Base-by-base conservation (phyloP, 2,113 vertebrate species). In the Takifugu bimaculatus region DNA sequence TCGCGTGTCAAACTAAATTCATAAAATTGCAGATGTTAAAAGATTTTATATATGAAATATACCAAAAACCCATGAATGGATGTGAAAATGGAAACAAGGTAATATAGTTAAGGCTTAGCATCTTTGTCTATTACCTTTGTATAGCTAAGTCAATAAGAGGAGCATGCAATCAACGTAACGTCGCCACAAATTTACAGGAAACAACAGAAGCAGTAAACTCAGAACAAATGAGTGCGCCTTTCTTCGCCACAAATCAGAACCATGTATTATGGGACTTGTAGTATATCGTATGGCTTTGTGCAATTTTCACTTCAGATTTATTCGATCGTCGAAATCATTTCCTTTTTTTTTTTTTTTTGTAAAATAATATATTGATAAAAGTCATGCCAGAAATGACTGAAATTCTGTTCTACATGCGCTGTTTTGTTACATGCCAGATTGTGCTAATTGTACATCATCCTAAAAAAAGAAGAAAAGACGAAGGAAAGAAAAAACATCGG, bases 351-450 rank as follows among this genome's bases (percentile, higher is more conserved):
- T 83, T 86, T 85, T 84, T 86, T 85, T 83, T 83, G 65, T 54
- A 83, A 91, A 91, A 91, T 92, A 89, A 87, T 90, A 92, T 92
- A 90, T 91, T 89, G 78, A 91, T 88, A 92, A 92, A 92, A 91
- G 91, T 89, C 95, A 96, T 98, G 95, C 95, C 93, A 84, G 73
- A 85, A 85, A 93, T 85, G 82, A 75, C 65, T 86, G 82, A 85
- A 86, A 92, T 88, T 92, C 88, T 90, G 88, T 88, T 92, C 90
- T 88, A 92, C 96, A 98, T 98, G 96, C 96, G 90, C 79, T 91
- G 91, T 91, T 88, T 25, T 87, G 86, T 83, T 85, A 92, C 94
- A 92, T 93, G 95, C 94, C 93, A 80, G 68, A 88, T 85, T 88
- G 82, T 91, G 85, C 80, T 92, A 90, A 88, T 89, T 77, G 80